phyloP scores from a whole-genome alignment of 2,797 vertebrate genomes.

The Phyllotis vaccarum region DNA sequence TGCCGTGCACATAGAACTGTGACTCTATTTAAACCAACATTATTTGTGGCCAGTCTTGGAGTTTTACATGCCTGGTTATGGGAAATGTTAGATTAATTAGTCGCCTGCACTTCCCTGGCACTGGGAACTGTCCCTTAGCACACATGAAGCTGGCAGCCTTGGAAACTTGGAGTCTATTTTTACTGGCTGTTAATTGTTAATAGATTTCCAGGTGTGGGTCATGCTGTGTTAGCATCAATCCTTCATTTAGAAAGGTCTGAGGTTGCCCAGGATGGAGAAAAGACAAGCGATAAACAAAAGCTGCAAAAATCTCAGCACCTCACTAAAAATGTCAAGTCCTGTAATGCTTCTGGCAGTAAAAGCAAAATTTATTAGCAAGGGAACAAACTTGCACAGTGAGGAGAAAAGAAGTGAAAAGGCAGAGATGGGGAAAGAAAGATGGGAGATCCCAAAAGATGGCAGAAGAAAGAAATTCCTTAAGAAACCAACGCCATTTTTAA shows the following conservation, averaged over 20 bases:
- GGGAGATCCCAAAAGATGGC: neutral
- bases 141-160: constrained; percentile 47
- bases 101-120: neutral
- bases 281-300: constrained; percentile 76
- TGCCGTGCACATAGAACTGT: neutral
- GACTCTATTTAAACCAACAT: constrained; percentile 51
- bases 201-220: constrained; percentile 79
- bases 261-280: constrained; percentile 65
- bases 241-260: constrained; percentile 76
- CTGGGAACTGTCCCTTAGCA: neutral
- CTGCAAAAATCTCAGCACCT: constrained; percentile 68
- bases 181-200: constrained; percentile 81
- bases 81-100: constrained; percentile 24
- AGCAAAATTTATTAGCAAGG: constrained; percentile 68
- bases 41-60: neutral
- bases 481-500: constrained; percentile 61
- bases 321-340: constrained; percentile 75
- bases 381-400: constrained; percentile 59
- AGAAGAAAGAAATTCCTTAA: constrained; percentile 53
- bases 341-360: constrained; percentile 70
- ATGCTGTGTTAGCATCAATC: constrained; percentile 77
- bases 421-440: neutral
- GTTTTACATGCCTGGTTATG: neutral
- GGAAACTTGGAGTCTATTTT: constrained; percentile 62
- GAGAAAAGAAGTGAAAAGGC: neutral